A percentile compares a stretch with the other conserved stretches of the same genome.
phyloP scores from a whole-genome alignment of 2,888 invertebrate species.

The Drosophila stalkeri region DNA sequence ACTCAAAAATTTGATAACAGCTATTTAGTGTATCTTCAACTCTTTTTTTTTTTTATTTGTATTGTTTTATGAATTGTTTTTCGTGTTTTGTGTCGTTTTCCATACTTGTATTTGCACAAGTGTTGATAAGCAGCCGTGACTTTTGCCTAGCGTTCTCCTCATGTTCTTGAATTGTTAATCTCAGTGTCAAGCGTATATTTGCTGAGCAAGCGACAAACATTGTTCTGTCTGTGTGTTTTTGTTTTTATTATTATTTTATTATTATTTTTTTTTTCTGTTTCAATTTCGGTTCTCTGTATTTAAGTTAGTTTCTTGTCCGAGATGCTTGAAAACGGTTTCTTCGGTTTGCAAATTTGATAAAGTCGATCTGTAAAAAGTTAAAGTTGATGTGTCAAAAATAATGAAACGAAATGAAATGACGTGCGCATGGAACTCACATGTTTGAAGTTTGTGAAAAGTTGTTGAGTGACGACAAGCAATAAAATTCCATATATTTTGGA shows the following conservation, averaged over 20 bases:
- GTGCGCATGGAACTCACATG: not conserved
- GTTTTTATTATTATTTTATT: no score
- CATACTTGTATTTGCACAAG: slow-evolving; percentile 32
- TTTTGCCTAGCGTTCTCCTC: slow-evolving; percentile 8
- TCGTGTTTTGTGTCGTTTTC: not conserved
- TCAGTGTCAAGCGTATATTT: slow-evolving; percentile 36
- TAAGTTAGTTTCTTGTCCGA: slow-evolving; percentile 15
- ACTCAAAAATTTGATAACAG: slow-evolving; percentile 19
- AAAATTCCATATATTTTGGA: no score
- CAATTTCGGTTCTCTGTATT: not conserved
- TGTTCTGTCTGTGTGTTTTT: not conserved
- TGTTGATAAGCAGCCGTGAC: slow-evolving; percentile 42
- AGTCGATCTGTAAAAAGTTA: not conserved
- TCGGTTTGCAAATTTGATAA: slow-evolving; percentile 12
- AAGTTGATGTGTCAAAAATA: not conserved
- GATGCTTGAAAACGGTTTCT: slow-evolving; percentile 7
- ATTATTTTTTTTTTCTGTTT: not conserved
- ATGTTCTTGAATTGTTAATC: slow-evolving; percentile 9
- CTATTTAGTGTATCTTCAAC: not conserved
- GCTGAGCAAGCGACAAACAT: slow-evolving; percentile 13
- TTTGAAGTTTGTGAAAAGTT: not conserved
- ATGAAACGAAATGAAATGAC: not conserved
- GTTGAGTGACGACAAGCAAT: no score
- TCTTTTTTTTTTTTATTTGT: not conserved
- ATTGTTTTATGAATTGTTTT: slow-evolving; percentile 10